phyloP scores from a whole-genome alignment of 1,140 invertebrate species.

The Cydia pomonella region DNA sequence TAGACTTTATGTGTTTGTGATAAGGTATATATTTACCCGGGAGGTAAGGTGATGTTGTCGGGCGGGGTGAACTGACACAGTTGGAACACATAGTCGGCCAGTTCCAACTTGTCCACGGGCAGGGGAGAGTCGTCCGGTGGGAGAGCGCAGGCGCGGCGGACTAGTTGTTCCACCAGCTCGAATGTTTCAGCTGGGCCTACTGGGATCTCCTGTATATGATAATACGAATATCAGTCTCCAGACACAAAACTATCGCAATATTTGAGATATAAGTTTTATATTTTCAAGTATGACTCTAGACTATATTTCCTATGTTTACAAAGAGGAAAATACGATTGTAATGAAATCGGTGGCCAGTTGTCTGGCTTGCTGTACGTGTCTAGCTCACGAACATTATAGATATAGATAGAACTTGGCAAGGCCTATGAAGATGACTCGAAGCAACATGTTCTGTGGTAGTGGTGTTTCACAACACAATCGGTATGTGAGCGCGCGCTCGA shows the following conservation, averaged over 20 bases:
- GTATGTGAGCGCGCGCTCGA: slow-evolving; percentile 89
- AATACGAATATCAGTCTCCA: background rate
- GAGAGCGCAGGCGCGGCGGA: slow-evolving; percentile 90
- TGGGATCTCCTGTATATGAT: slow-evolving; percentile 85
- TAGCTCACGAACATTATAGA: too few relatives aligned
- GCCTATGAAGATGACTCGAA: slow-evolving; percentile 91
- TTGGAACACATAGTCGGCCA: slow-evolving; percentile 95
- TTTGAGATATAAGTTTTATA: too few relatives aligned
- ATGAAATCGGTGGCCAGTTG: too few relatives aligned
- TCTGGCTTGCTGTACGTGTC: too few relatives aligned
- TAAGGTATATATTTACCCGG: slow-evolving; percentile 79
- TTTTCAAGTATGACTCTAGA: too few relatives aligned
- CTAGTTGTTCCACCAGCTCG: slow-evolving; percentile 91
- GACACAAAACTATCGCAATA: too few relatives aligned
- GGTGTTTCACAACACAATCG: slow-evolving; percentile 93
- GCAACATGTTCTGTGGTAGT: slow-evolving; percentile 90
- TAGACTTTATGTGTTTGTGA: too few relatives aligned
- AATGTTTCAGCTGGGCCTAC: slow-evolving; percentile 90
- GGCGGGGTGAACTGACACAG: slow-evolving; percentile 95
- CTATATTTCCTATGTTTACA: too few relatives aligned
- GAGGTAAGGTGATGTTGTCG: slow-evolving; percentile 93
- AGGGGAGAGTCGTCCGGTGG: slow-evolving; percentile 84
- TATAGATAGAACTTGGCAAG: slow-evolving; percentile 85
- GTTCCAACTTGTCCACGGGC: slow-evolving; percentile 90
- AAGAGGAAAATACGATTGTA: too few relatives aligned